Evolutionary conservation across 2,113 vertebrate species (phyloP), one percentile per base, ranked within the genome.

Genomic region (Anguilla rostrata): DNA sequence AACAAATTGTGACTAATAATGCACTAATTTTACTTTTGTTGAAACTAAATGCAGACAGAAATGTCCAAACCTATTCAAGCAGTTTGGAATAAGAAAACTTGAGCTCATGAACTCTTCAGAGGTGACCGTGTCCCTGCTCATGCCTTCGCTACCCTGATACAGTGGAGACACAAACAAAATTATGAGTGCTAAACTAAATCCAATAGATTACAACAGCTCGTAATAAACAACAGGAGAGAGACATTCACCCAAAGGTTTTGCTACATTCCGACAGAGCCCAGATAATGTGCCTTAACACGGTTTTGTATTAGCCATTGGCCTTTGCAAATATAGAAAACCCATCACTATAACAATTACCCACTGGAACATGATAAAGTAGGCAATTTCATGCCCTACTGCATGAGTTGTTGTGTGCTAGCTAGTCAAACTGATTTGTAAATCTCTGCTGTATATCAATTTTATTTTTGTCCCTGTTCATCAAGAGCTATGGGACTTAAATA

Each of bases 331-430:
- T 75, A 90, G 88, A 91, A 88, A 94, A 90, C 22, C 88, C 90
- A 89, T 81, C 91, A 90, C 89, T 90, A 94, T 93, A 94, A 95
- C 90, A 95, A 93, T 93, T 93, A 94, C 92, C 90, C 90, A 90
- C 66, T 81, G 83, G 90, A 91, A 93, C 88, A 89, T 93, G 94
- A 95, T 95, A 94, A 94, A 94, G 93, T 91, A 92, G 88, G 92
- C 93, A 92, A 95, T 95, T 95, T 95, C 93, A 95, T 94, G 94
- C 89, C 91, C 91, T 92, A 88, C 89, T 95, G 94, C 93, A 90
- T 92, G 92, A 92, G 86, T 92, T 92, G 92, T 91, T 86, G 89
- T 88, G 88, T 91, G 90, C 90, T 91, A 92, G 90, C 90, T 91
- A 92, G 90, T 91, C 90, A 91, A 88, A 91, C 90, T 85, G 88